Percentiles rank a stretch among this genome's conserved stretches.
phyloP scores from a whole-genome alignment of 2,888 invertebrate species.

The Plagodis dolabraria region DNA sequence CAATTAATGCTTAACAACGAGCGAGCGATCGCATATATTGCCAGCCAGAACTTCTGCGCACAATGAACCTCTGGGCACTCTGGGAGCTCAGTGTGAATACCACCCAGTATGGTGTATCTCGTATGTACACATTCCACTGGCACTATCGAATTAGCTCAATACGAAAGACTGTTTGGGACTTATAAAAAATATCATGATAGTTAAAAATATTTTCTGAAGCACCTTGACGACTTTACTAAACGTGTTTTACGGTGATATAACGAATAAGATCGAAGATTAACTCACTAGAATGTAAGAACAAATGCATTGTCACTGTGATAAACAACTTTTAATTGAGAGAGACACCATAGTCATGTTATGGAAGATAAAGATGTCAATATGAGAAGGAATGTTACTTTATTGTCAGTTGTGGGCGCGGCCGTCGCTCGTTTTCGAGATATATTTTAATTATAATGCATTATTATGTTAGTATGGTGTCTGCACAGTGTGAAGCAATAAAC shows the following conservation, averaged over 20 bases:
- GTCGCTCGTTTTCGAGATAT: slow-evolving; percentile 45
- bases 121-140: slow-evolving; percentile 74
- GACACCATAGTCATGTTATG: slow-evolving; percentile 68
- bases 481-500: slow-evolving; percentile 27
- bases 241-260: slow-evolving; percentile 80
- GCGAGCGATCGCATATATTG: slow-evolving; percentile 66
- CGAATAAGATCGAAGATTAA: slow-evolving; percentile 78
- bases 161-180: slow-evolving; percentile 81
- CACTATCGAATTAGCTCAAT: slow-evolving; percentile 80
- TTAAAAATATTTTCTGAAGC: slow-evolving; percentile 77
- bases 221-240: slow-evolving; percentile 78
- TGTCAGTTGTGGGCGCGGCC: slow-evolving; percentile 53
- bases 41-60: slow-evolving; percentile 81
- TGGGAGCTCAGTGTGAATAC: slow-evolving; percentile 34
- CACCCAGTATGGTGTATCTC: slow-evolving; percentile 52
- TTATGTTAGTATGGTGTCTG: slow-evolving; percentile 18
- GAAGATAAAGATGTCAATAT: slow-evolving; percentile 37
- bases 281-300: slow-evolving; percentile 84
- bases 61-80: slow-evolving; percentile 47
- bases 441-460: slow-evolving; percentile 20
- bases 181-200: slow-evolving; percentile 69
- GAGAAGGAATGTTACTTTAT: slow-evolving; percentile 55
- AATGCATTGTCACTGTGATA: slow-evolving; percentile 84
- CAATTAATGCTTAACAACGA: slow-evolving; percentile 76
- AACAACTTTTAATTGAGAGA: slow-evolving; percentile 74